A percentile compares a stretch with the other conserved stretches of the same genome.
Evolutionary conservation across 2,797 vertebrate genomes (phyloP).

Genomic region (Scomberomorus guttatus): DNA sequence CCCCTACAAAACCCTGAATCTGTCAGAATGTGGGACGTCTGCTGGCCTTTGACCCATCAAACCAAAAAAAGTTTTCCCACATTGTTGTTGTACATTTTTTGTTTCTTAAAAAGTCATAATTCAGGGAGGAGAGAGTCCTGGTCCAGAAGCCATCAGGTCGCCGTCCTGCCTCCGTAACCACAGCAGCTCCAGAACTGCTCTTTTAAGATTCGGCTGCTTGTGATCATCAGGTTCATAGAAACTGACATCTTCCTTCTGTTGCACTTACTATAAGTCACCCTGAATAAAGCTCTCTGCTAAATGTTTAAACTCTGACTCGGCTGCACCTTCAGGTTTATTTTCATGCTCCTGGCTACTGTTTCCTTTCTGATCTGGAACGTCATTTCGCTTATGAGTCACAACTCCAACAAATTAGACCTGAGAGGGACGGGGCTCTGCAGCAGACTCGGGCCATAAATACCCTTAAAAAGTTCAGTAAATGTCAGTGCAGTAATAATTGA

Average conservation of each 20-base stretch:
- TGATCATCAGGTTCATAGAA: constrained; percentile 5
- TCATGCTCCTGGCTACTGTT: background rate
- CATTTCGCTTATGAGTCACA: constrained; percentile 2
- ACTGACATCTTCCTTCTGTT: constrained; percentile 23
- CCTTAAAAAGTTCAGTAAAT: background rate
- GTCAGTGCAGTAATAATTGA: background rate
- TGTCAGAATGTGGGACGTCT: background rate
- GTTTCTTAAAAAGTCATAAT: background rate
- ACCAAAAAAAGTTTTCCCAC: background rate
- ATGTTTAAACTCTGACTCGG: constrained; percentile 15
- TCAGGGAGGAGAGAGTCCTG: background rate
- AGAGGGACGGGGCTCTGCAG: background rate
- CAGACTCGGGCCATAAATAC: background rate
- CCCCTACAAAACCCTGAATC: background rate
- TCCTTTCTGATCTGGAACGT: background rate
- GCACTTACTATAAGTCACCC: background rate
- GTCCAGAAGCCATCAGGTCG: background rate
- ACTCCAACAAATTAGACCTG: background rate
- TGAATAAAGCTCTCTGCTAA: constrained; percentile 25
- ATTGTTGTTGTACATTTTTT: background rate
- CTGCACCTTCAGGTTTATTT: background rate
- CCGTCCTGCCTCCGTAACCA: no score
- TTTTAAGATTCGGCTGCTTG: background rate
- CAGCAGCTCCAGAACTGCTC: background rate
- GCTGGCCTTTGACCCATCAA: background rate